Evolutionary conservation across 2,797 vertebrate species (phyloP).

Genomic region (Sebastes paucispinis): DNA sequence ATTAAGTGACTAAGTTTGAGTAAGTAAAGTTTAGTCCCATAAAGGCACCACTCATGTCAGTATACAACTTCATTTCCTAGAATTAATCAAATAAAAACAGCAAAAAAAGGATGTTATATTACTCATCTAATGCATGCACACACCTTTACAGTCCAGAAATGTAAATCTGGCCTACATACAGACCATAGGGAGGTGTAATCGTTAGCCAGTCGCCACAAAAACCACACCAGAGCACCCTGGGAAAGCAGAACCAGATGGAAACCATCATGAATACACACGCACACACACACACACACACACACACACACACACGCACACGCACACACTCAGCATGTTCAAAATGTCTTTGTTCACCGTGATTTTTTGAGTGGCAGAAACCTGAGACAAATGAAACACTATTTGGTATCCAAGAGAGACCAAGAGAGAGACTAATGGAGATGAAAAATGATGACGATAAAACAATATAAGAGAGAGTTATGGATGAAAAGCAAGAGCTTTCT

Average conservation of each 20-base stretch:
- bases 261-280: conserved; percentile 25
- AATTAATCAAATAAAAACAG: conserved; percentile 19
- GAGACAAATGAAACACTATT: conserved; percentile 66
- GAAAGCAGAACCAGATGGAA: conserved; percentile 72
- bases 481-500: neutral
- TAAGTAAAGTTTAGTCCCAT: neutral
- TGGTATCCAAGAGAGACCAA: conserved; percentile 4
- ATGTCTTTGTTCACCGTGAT: neutral
- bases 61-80: conserved; percentile 18
- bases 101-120: conserved; percentile 13
- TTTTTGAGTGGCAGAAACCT: conserved; percentile 58
- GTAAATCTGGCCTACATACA: conserved; percentile 48
- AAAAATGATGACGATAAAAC: neutral
- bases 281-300: conserved; percentile 26
- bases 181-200: conserved; percentile 58
- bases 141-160: conserved; percentile 6
- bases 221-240: conserved; percentile 63
- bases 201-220: conserved; percentile 48
- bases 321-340: conserved; percentile 12
- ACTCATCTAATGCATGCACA: conserved; percentile 20
- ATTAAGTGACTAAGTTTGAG: conserved; percentile 8
- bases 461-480: neutral
- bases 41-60: neutral
- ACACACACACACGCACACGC: conserved; percentile 9
- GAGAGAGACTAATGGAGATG: neutral